Percentiles rank a stretch among this genome's conserved stretches.
These are phyloP conservation scores for Orthonyx spaldingii DNA, from an alignment of 2,113 vertebrate species.

Conservation along the genomic window DNA sequence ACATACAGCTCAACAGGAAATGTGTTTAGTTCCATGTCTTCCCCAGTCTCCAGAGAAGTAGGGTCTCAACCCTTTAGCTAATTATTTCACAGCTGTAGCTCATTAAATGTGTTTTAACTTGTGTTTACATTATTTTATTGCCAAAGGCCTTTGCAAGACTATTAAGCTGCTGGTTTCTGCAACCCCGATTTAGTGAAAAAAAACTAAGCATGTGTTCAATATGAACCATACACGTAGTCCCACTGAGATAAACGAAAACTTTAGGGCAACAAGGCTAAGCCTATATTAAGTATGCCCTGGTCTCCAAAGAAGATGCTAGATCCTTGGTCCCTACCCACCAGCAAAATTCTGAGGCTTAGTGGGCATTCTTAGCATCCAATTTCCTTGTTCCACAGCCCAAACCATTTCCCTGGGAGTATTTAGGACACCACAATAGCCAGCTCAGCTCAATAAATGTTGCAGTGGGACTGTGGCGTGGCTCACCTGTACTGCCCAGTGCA, in stretches of 20 bases:
- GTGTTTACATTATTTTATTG: neutral
- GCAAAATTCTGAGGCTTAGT: neutral
- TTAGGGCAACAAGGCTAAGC: neutral
- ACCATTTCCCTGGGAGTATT: neutral
- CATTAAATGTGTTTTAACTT: neutral
- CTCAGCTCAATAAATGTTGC: neutral
- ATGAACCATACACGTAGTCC: neutral
- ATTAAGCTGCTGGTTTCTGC: neutral
- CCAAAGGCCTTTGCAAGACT: neutral
- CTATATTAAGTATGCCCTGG: neutral
- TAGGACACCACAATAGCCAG: neutral
- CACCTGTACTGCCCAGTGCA: constrained; percentile 91
- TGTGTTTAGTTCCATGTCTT: neutral
- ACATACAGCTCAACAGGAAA: neutral
- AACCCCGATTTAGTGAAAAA: neutral
- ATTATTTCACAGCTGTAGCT: neutral
- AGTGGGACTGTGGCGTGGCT: fast-evolving
- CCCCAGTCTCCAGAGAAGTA: neutral
- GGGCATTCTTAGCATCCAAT: neutral
- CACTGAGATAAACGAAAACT: neutral
- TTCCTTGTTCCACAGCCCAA: neutral
- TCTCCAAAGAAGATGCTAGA: neutral
- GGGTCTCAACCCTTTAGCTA: neutral
- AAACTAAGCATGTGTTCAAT: neutral
- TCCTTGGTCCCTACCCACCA: neutral